A percentile compares a stretch with the other conserved stretches of the same genome.
Evolutionary conservation across 2,797 vertebrate genomes (phyloP).

Genomic region (Cuniculus paca): DNA sequence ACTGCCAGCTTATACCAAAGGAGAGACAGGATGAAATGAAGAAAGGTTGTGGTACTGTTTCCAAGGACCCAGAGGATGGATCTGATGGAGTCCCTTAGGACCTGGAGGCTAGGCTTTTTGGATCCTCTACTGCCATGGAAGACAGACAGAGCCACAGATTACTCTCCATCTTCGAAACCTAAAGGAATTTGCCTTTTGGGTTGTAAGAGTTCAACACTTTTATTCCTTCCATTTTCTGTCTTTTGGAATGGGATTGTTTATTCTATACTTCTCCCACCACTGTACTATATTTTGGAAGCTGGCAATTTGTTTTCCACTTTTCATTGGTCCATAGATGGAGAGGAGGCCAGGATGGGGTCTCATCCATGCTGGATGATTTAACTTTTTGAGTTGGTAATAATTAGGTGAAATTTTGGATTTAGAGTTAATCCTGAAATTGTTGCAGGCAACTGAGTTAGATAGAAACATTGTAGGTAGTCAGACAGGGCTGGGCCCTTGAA

Average conservation of each 20-base stretch:
- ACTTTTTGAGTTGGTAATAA: not conserved
- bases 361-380: not conserved
- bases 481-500: too few relatives aligned
- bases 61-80: not conserved
- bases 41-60: not conserved
- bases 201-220: not conserved
- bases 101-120: not conserved
- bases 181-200: not conserved
- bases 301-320: not conserved
- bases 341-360: not conserved
- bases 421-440: not conserved
- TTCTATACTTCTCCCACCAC: not conserved
- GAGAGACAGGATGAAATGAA: not conserved
- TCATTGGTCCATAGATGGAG: not conserved
- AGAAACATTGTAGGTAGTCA: too few relatives aligned
- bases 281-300: not conserved
- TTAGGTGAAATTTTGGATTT: not conserved
- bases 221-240: not conserved
- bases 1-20: not conserved
- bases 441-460: too few relatives aligned
- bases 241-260: not conserved
- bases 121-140: not conserved
- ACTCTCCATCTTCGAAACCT: not conserved
- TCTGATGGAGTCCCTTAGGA: not conserved
- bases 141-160: not conserved